These are phyloP conservation scores for Aurelia coerulea DNA, from an alignment of 30 jellyfish, hydroid and myxozoan genomes.

Conservation along the genomic window DNA sequence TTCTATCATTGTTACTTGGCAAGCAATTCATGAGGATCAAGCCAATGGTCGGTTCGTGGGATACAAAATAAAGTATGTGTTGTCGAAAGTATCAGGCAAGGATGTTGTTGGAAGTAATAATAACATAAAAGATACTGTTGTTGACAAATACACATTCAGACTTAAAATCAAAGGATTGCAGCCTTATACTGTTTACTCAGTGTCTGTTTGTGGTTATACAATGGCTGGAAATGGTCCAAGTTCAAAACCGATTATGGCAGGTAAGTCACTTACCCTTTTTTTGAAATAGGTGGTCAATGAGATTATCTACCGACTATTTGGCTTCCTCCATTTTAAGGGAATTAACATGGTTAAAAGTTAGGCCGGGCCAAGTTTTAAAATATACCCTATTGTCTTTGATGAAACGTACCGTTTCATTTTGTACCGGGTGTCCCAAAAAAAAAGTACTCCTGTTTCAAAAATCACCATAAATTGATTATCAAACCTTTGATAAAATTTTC, in stretches of 20 bases:
- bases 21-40: conserved; percentile 46
- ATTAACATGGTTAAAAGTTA: no score
- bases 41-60: conserved; percentile 64
- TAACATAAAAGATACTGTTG: neutral
- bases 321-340: no score
- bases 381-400: no score
- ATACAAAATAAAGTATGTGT: conserved; percentile 35
- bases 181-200: conserved; percentile 46
- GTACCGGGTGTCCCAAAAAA: no score
- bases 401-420: no score
- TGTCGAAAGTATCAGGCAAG: conserved; percentile 6
- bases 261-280: conserved; percentile 28
- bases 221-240: conserved; percentile 76
- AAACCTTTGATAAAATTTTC: no score
- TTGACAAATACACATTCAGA: conserved; percentile 59
- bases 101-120: conserved; percentile 21
- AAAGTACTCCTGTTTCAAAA: no score
- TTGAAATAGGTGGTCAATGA: neutral
- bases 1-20: conserved; percentile 43
- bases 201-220: conserved; percentile 66
- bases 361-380: no score
- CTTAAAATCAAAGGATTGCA: conserved; percentile 42
- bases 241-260: conserved; percentile 30
- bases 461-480: no score
- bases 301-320: no score